A percentile compares a stretch with the other conserved stretches of the same genome.
phyloP scores from a whole-genome alignment of 2,888 invertebrate genomes.

The Pollenia angustigena region DNA sequence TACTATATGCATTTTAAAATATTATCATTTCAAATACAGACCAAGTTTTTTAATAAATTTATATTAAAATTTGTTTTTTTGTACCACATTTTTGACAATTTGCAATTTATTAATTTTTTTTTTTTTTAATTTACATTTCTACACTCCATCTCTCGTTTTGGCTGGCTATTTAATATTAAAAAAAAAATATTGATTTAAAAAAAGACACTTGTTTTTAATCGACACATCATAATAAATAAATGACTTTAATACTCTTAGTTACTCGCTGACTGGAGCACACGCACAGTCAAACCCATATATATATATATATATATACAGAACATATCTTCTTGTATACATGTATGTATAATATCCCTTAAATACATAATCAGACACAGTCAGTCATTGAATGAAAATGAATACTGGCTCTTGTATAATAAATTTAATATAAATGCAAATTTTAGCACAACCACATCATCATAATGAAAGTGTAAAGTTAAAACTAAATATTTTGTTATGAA shows the following conservation, averaged over 20 bases:
- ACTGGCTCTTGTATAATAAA: constrained; percentile 64
- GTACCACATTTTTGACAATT: constrained; percentile 57
- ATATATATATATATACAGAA: constrained; percentile 18
- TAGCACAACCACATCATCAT: constrained; percentile 59
- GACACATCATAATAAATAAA: constrained; percentile 72
- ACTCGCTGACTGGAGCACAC: constrained; percentile 24
- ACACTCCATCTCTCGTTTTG: not conserved
- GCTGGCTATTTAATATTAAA: constrained; percentile 22
- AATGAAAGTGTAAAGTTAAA: constrained; percentile 71
- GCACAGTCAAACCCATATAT: constrained; percentile 5
- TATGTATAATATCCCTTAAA: constrained; percentile 18
- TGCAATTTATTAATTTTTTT: constrained; percentile 62
- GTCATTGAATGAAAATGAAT: constrained; percentile 33
- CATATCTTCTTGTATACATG: constrained; percentile 7
- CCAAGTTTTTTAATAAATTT: constrained; percentile 49
- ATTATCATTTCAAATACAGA: constrained; percentile 72
- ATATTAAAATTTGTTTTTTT: constrained; percentile 45
- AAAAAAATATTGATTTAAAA: constrained; percentile 42
- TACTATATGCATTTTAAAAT: constrained; percentile 55
- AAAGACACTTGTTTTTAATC: constrained; percentile 68
- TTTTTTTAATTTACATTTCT: constrained; percentile 7
- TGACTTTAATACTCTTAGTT: constrained; percentile 58
- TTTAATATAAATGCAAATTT: constrained; percentile 74
- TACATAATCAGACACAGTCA: constrained; percentile 52
- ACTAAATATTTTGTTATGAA: constrained; percentile 73